These are phyloP conservation scores for Archocentrus centrarchus DNA, from an alignment of 2,113 vertebrate genomes.

Conservation along the genomic window DNA sequence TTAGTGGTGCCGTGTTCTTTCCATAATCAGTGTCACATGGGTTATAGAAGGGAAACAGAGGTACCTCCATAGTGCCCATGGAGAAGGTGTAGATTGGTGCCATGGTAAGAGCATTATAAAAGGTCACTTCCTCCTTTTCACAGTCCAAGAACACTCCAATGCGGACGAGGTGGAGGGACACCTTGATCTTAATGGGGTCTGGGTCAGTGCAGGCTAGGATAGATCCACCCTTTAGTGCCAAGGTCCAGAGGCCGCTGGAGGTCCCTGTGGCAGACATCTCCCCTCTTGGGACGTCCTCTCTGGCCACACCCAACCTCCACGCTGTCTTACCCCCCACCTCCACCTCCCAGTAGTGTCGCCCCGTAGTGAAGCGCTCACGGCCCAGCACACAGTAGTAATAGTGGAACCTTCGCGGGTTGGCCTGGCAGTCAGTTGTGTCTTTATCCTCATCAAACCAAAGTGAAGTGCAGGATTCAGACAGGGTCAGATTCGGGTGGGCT, in stretches of 20 bases:
- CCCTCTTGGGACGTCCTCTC: constrained; percentile 75
- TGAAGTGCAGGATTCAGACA: constrained; percentile 67
- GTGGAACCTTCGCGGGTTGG: constrained; percentile 73
- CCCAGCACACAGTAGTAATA: constrained; percentile 78
- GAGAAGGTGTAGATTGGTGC: constrained; percentile 75
- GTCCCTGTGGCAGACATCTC: constrained; percentile 72
- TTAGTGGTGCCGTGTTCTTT: constrained; percentile 66
- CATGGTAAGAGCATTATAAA: constrained; percentile 82
- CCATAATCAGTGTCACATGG: constrained; percentile 72
- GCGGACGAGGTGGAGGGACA: constrained; percentile 59
- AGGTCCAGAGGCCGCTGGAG: constrained; percentile 77
- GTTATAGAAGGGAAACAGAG: constrained; percentile 78
- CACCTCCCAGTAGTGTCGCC: constrained; percentile 84
- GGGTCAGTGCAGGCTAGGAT: constrained; percentile 78
- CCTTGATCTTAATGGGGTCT: constrained; percentile 65
- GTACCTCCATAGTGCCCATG: constrained; percentile 57
- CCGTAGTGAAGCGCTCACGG: constrained; percentile 70
- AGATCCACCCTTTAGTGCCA: constrained; percentile 70
- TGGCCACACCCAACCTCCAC: constrained; percentile 80
- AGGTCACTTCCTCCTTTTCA: constrained; percentile 79
- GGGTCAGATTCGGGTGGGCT: constrained; percentile 73
- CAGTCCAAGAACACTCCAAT: constrained; percentile 82
- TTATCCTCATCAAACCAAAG: constrained; percentile 74
- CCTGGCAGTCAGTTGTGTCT: constrained; percentile 21
- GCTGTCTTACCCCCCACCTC: constrained; percentile 77